Evolutionary conservation across 1,140 invertebrate genomes (phyloP), one percentile per base, ranked within the genome.

Genomic region (Brachionus manjavacas): DNA sequence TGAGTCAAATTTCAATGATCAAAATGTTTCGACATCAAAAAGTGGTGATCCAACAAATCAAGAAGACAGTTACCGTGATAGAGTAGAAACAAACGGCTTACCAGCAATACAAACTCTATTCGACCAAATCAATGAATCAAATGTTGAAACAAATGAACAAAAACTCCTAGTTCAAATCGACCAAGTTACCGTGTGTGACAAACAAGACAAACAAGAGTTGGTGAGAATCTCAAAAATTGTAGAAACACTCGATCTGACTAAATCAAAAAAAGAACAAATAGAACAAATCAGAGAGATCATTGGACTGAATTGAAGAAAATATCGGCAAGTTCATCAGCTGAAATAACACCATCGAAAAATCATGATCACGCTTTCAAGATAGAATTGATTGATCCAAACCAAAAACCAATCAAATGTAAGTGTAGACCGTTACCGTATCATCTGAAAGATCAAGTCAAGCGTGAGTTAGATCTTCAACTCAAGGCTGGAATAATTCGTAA

Each of bases 401-500:
- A n/a, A n/a, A n/a, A n/a, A n/a, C n/a, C n/a, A n/a, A n/a, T n/a
- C n/a, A n/a, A n/a, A n/a, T n/a, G n/a, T n/a, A n/a, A n/a, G n/a
- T n/a, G n/a, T n/a, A n/a, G n/a, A n/a, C n/a, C n/a, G n/a, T n/a
- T 55, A 8, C 52, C 52, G 52, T 55, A 3, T 14, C n/a, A 55
- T 16, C 0, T 55, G 16, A 55, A 55, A 55, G 52, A 20, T 4
- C 20, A 55, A 55, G 52, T 55, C n/a, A 14, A 16, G 52, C 52
- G 7, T 14, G 52, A 55, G 16, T 16, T 55, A 8, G 52, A 55
- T 3, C n/a, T 3, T 52, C 12, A 55, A n/a, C 14, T 55, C 16
- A 14, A 55, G 7, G 52, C 52, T 16, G 39, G 39, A 23, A 72
- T 86, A 7, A 86, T 86, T 55, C 80, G 81, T 46, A 31, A 11